Evolutionary conservation across 2,888 invertebrate species (phyloP).

Genomic region (Acrobasis repandana): DNA sequence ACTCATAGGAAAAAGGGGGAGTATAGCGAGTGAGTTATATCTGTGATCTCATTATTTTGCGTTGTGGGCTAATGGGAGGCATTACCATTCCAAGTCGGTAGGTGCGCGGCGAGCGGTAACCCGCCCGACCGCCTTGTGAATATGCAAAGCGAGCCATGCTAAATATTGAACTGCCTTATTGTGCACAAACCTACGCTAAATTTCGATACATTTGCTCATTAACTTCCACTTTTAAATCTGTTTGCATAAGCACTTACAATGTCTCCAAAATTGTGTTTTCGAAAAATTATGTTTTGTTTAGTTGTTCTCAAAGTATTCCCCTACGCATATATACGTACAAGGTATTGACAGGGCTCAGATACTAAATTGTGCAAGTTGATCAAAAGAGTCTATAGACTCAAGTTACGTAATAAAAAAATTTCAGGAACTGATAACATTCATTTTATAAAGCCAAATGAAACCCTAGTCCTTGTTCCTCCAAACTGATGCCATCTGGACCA

Average conservation of each 20-base stretch:
- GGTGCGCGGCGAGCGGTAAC: slow-evolving; percentile 52
- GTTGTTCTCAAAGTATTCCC: too few species aligned
- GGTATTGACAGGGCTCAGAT: too few species aligned
- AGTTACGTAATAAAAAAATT: too few species aligned
- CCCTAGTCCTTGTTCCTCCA: too few species aligned
- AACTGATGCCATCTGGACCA: too few species aligned
- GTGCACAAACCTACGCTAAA: slow-evolving; percentile 50
- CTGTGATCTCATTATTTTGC: background rate
- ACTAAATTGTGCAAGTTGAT: too few species aligned
- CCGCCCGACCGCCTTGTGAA: slow-evolving; percentile 67
- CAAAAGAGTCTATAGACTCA: too few species aligned
- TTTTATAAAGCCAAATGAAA: too few species aligned
- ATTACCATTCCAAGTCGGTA: slow-evolving; percentile 70
- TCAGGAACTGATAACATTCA: too few species aligned
- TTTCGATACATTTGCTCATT: slow-evolving; percentile 28
- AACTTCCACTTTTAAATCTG: slow-evolving; percentile 5
- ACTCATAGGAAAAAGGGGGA: background rate
- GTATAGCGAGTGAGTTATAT: background rate
- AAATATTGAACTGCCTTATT: slow-evolving; percentile 66
- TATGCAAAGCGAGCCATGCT: slow-evolving; percentile 71
- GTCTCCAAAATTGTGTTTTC: background rate
- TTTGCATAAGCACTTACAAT: background rate
- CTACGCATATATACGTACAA: too few species aligned
- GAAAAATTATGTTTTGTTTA: too few species aligned
- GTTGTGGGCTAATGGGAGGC: slow-evolving; percentile 56